These are phyloP conservation scores for Microctonus aethiopoides DNA, from an alignment of 2,888 invertebrate genomes.

Conservation along the genomic window DNA sequence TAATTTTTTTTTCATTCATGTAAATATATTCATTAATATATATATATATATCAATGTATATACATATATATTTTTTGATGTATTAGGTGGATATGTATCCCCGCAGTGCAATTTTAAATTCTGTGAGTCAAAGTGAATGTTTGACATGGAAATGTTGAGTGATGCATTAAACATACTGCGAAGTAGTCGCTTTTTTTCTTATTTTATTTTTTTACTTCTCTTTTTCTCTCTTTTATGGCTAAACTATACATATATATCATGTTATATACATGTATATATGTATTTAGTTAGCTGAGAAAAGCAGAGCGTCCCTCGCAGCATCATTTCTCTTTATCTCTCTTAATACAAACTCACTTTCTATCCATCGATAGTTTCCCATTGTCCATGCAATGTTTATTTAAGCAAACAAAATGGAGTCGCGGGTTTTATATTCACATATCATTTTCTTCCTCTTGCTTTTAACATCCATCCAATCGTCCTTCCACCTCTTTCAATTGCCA, in stretches of 20 bases:
- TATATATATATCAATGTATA: too few relatives aligned
- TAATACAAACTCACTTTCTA: slow-evolving; percentile 5
- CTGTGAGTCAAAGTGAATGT: slow-evolving; percentile 66
- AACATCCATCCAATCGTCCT: not conserved
- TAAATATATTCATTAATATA: slow-evolving; percentile 29
- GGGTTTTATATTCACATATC: slow-evolving; percentile 27
- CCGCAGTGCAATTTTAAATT: slow-evolving; percentile 61
- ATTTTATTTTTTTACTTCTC: slow-evolving; percentile 34
- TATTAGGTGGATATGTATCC: not conserved
- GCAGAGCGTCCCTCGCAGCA: not conserved
- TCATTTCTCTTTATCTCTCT: slow-evolving; percentile 19
- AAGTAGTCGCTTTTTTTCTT: slow-evolving; percentile 49
- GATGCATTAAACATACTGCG: slow-evolving; percentile 66
- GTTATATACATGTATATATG: not conserved
- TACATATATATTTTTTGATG: too few relatives aligned
- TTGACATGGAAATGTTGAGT: slow-evolving; percentile 67
- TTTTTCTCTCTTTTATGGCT: slow-evolving; percentile 38
- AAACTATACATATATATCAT: too few relatives aligned
- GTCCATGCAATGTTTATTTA: slow-evolving; percentile 63
- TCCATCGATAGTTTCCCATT: slow-evolving; percentile 43
- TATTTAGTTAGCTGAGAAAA: not conserved
- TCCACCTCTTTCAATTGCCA: slow-evolving; percentile 41
- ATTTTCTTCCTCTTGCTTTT: slow-evolving; percentile 25
- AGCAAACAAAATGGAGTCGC: slow-evolving; percentile 60
- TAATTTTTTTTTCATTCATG: slow-evolving; percentile 16